Evolutionary conservation across 2,888 invertebrate genomes (phyloP).

Genomic region (Oscheius sp.): DNA sequence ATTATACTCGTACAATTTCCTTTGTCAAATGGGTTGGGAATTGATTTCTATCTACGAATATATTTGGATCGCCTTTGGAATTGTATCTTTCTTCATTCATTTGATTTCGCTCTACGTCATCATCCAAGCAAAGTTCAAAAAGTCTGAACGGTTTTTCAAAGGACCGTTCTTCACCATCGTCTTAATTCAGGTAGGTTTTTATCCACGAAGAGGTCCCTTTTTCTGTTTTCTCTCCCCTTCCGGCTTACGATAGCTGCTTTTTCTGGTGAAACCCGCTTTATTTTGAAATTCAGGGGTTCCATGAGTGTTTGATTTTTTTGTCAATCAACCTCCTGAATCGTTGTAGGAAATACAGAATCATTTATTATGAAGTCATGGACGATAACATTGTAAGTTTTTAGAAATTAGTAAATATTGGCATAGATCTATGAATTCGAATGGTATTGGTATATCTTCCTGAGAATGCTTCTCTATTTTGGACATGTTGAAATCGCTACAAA

Average conservation of each 20-base stretch:
- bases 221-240: no score
- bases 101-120: background rate
- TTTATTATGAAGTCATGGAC: background rate
- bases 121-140: background rate
- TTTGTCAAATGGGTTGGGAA: background rate
- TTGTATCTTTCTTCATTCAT: background rate
- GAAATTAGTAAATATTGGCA: no score
- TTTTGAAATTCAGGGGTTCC: background rate
- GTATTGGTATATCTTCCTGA: conserved; percentile 9
- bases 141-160: background rate
- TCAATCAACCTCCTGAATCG: background rate
- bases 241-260: no score
- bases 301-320: background rate
- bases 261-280: no score
- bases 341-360: background rate
- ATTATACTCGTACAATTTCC: no score
- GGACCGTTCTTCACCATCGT: conserved; percentile 1
- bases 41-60: conserved; percentile 10
- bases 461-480: background rate
- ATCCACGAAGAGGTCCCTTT: background rate
- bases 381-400: background rate
- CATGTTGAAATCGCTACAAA: conserved; percentile 3
- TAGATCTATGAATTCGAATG: conserved; percentile 4
- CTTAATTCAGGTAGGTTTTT: background rate
- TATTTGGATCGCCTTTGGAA: conserved; percentile 1